Base-by-base conservation (phyloP, 2,888 invertebrate genomes). In the Tipula lateralis region DNA sequence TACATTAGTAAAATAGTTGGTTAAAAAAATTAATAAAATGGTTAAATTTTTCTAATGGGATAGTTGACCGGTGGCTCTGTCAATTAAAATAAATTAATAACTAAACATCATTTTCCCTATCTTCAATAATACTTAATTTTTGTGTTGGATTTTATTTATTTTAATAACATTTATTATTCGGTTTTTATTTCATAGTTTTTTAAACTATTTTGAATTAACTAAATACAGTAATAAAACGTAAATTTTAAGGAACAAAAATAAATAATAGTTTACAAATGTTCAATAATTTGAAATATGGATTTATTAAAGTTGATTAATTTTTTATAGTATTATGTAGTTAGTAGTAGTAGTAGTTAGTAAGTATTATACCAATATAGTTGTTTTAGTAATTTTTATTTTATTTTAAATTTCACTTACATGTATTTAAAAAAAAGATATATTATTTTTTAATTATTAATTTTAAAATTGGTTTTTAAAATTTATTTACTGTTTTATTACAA, bases 61-160 rank as follows among this genome's bases (percentile, higher is more conserved):
- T n/a, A n/a, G n/a, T n/a, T 19, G 50, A 39, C 2, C 24, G 24
- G n/a, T n/a, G n/a, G 66, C 66, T 24, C 66, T 66, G 66, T 66
- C 19, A 50, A 66, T 66, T 9, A 66, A 24, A 24, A 7, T n/a
- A 9, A 66, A 66, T 24, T 9, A 24, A 12, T 66, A 24, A 24
- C 2, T 66, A 66, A 3, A 9, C 66, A 66, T 66, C 19, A 24
- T 66, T 83, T 36, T 19, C 83, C 19, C 32, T 82, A 30, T 16
- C n/a, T 29, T 30, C 32, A 82, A 30, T 83, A 83, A 34, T 83
- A 83, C 12, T 36, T 83, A 34, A n/a, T n/a, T n/a, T 83, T 83
- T 32, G 30, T 83, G 83, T 19, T 83, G 83, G 30, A 34, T 7
- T 83, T 30, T 82, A 30, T 82, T 30, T 29, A 30, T 30, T 82